Evolutionary conservation across 2,797 vertebrate species (phyloP).

Genomic region (Valencia hispanica): DNA sequence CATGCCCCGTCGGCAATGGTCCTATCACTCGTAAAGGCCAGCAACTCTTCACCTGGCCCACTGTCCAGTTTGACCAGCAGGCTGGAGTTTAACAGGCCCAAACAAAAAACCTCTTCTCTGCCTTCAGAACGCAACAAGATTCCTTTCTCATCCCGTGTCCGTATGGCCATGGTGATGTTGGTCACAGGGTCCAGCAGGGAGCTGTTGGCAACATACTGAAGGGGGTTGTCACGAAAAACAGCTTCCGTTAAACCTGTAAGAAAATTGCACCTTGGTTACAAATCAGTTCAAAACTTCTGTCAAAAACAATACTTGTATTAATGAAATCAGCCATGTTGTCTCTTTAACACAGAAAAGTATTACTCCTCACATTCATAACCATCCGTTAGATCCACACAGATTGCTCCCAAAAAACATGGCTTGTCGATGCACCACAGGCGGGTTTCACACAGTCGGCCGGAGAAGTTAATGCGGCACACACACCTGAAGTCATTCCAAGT

Average conservation of each 20-base stretch:
- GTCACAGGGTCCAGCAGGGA: constrained; percentile 77
- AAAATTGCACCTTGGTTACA: neutral
- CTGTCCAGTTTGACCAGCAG: constrained; percentile 83
- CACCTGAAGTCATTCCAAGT: constrained; percentile 97
- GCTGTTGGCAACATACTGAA: constrained; percentile 80
- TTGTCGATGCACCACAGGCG: constrained; percentile 88
- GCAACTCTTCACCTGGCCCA: constrained; percentile 77
- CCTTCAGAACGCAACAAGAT: constrained; percentile 80
- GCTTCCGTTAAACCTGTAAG: constrained; percentile 87
- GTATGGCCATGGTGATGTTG: constrained; percentile 83
- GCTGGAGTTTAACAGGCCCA: constrained; percentile 86
- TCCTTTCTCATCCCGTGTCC: constrained; percentile 86
- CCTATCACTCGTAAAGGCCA: constrained; percentile 76
- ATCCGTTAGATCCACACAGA: constrained; percentile 85
- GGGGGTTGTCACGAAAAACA: constrained; percentile 82
- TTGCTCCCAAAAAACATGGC: constrained; percentile 83
- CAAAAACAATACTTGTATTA: neutral
- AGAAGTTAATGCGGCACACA: constrained; percentile 85
- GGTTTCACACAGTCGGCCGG: constrained; percentile 86
- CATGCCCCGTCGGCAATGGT: constrained; percentile 86
- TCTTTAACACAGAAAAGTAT: constrained; percentile 24
- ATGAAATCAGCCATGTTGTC: neutral
- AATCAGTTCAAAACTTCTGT: neutral
- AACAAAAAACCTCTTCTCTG: constrained; percentile 79
- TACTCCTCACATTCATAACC: constrained; percentile 93